A percentile compares a stretch with the other conserved stretches of the same genome.
Evolutionary conservation across 2,888 invertebrate genomes (phyloP).

Genomic region (Hypercompe scribonia): DNA sequence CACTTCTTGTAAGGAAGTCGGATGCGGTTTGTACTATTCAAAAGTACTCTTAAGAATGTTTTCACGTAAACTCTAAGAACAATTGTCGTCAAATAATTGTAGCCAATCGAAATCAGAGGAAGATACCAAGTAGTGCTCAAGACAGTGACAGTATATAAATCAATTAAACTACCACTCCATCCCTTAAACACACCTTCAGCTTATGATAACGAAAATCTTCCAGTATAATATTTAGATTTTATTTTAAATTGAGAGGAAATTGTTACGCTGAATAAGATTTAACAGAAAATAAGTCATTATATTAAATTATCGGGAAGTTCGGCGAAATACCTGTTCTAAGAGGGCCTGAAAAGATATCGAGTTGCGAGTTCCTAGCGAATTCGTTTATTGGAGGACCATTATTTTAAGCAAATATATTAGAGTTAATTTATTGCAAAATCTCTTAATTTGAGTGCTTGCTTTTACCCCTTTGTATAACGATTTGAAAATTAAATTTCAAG

Average conservation of each 20-base stretch:
- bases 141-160: not conserved
- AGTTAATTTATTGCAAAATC: constrained; percentile 8
- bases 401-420: constrained; percentile 15
- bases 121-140: not conserved
- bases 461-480: not conserved
- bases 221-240: not conserved
- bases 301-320: constrained; percentile 7
- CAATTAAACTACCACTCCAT: not conserved
- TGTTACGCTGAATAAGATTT: not conserved
- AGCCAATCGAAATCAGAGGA: not conserved
- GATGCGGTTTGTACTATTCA: not conserved
- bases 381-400: constrained; percentile 9
- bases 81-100: not conserved
- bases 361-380: constrained; percentile 5
- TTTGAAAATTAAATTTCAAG: not conserved
- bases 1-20: not conserved
- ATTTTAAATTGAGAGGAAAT: not conserved
- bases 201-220: not conserved
- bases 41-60: not conserved
- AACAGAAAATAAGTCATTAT: constrained; percentile 4
- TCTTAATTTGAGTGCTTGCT: not conserved
- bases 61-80: not conserved
- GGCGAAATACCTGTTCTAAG: not conserved
- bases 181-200: not conserved
- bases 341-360: constrained; percentile 7